Conservation (phyloP, 2,113 vertebrate genomes). For the Ictidomys tridecemlineatus region DNA sequence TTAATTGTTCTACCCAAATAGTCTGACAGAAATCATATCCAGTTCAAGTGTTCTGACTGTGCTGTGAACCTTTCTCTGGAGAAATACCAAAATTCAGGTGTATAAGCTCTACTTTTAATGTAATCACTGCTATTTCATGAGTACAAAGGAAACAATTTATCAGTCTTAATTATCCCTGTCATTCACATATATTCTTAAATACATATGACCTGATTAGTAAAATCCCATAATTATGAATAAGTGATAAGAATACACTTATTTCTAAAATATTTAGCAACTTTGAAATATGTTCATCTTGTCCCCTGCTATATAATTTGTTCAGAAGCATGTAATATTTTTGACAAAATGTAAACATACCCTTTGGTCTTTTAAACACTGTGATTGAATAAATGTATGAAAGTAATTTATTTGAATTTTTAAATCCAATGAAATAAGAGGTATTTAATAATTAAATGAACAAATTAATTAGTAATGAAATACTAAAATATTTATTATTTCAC, state of each 20-base stretch:
- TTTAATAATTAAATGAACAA: background rate
- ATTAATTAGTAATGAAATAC: background rate
- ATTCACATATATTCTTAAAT: slow-evolving; percentile 13
- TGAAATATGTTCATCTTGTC: slow-evolving; percentile 4
- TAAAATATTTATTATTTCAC: slow-evolving; percentile 22
- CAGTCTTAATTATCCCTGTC: background rate
- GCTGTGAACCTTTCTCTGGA: background rate
- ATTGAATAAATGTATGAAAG: background rate
- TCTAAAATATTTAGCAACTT: slow-evolving; percentile 18
- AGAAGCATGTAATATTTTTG: slow-evolving; percentile 21
- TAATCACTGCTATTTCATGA: slow-evolving; percentile 25
- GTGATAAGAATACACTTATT: background rate
- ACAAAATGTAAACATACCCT: background rate
- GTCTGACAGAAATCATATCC: background rate
- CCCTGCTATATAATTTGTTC: background rate
- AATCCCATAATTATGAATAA: background rate
- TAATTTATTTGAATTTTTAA: slow-evolving; percentile 39
- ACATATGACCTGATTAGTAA: background rate
- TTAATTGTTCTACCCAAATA: slow-evolving; percentile 27
- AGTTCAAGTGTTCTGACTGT: background rate
- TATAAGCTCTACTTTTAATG: slow-evolving; percentile 15
- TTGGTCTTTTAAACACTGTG: background rate
- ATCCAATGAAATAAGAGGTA: background rate
- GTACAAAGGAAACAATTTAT: background rate
- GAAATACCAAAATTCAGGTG: slow-evolving; percentile 1